Evolutionary conservation across 23 tunicate species (phyloP).

Genomic region (Pegea sp.): DNA sequence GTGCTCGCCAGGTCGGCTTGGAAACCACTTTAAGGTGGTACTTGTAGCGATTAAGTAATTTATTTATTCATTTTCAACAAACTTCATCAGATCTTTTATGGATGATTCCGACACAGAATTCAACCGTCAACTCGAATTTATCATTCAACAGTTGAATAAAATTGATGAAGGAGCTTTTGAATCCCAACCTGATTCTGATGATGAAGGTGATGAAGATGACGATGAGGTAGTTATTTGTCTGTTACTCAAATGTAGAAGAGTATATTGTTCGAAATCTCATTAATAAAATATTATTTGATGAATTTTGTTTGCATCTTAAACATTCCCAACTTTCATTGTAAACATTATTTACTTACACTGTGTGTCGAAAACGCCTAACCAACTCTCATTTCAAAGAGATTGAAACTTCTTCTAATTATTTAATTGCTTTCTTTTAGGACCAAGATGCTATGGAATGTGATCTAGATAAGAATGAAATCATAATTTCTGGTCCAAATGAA

Average conservation of each 20-base stretch:
- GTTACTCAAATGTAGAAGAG: no score
- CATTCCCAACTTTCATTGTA: no score
- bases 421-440: conserved; percentile 22
- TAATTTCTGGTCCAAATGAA: conserved; percentile 42
- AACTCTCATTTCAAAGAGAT: no score
- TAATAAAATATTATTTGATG: no score
- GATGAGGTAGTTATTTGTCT: no score
- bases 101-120: conserved; percentile 78
- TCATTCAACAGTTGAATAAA: conserved; percentile 72
- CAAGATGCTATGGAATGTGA: conserved; percentile 95
- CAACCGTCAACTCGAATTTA: conserved; percentile 69
- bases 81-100: conserved; percentile 46
- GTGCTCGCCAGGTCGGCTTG: conserved; percentile 60
- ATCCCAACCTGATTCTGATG: conserved; percentile 23
- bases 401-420: not conserved
- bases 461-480: conserved; percentile 69
- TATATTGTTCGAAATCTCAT: no score
- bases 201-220: conserved; percentile 82
- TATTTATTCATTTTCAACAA: not conserved
- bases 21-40: conserved; percentile 10
- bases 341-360: no score
- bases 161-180: conserved; percentile 11
- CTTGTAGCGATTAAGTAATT: not conserved
- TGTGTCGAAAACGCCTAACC: no score
- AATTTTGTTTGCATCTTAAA: no score